These are phyloP conservation scores for Rhyzopertha dominica DNA, from an alignment of 1,140 invertebrate genomes.

Conservation along the genomic window DNA sequence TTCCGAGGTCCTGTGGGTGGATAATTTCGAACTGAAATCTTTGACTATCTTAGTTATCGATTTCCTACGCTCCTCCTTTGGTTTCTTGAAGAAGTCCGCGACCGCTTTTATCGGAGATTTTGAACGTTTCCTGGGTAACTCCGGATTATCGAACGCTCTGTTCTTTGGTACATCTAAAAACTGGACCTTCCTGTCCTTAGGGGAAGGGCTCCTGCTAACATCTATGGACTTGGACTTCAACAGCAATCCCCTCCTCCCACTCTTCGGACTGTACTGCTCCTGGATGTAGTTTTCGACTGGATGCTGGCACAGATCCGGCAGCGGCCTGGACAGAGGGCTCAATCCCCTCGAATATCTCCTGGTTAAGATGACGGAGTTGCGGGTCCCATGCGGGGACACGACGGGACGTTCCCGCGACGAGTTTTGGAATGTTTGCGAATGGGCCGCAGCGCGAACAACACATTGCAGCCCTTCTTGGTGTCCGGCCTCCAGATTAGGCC, in stretches of 20 bases:
- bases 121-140: slow-evolving; percentile 11
- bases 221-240: slow-evolving; percentile 8
- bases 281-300: slow-evolving; percentile 33
- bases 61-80: not conserved
- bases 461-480: slow-evolving; percentile 26
- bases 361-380: too few relatives aligned
- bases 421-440: slow-evolving; percentile 31
- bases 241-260: slow-evolving; percentile 4
- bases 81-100: slow-evolving; percentile 12
- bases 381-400: too few relatives aligned
- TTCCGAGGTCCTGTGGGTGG: not conserved
- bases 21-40: not conserved
- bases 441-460: slow-evolving; percentile 28
- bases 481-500: slow-evolving; percentile 27
- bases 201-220: not conserved
- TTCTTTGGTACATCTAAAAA: not conserved
- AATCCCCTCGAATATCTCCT: too few relatives aligned
- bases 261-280: slow-evolving; percentile 34
- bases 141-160: not conserved
- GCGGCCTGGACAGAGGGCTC: too few relatives aligned
- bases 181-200: not conserved
- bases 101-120: slow-evolving; percentile 4
- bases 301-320: too few relatives aligned
- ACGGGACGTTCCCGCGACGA: too few relatives aligned
- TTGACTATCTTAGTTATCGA: not conserved